These are phyloP conservation scores for Tiliqua scincoides DNA, from an alignment of 2,113 vertebrate species.

Conservation along the genomic window DNA sequence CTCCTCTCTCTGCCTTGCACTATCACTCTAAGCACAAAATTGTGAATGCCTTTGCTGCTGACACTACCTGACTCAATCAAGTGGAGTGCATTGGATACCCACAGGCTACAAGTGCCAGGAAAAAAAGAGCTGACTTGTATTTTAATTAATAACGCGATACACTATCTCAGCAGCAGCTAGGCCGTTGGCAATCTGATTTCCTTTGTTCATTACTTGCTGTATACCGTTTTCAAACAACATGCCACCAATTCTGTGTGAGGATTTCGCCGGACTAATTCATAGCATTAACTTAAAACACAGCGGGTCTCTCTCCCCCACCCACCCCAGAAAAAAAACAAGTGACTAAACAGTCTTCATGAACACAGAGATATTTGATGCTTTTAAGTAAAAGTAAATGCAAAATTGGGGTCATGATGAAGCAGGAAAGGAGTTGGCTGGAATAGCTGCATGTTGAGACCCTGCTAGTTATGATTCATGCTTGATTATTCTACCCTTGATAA, in stretches of 20 bases:
- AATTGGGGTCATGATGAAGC: accelerated
- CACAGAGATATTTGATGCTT: not conserved
- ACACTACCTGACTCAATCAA: slow-evolving; percentile 98
- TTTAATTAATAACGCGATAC: slow-evolving; percentile 98
- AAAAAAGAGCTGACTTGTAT: slow-evolving; percentile 87
- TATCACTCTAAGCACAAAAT: slow-evolving; percentile 82
- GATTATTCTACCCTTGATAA: not conserved
- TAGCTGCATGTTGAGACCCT: not conserved
- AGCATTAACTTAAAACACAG: slow-evolving; percentile 61
- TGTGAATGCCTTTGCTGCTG: slow-evolving; percentile 64
- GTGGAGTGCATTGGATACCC: slow-evolving; percentile 94
- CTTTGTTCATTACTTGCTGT: slow-evolving; percentile 87
- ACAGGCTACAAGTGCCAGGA: slow-evolving; percentile 83
- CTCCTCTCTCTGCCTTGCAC: slow-evolving; percentile 76
- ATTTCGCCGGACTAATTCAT: slow-evolving; percentile 75
- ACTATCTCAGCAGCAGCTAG: slow-evolving; percentile 86
- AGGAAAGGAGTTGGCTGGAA: not conserved
- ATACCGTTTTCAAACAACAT: slow-evolving; percentile 89
- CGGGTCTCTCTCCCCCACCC: slow-evolving; percentile 23
- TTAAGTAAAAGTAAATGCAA: not conserved
- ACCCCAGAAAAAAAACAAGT: slow-evolving; percentile 4
- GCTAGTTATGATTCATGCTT: not conserved
- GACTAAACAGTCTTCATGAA: slow-evolving; percentile 44
- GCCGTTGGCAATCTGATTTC: slow-evolving; percentile 85
- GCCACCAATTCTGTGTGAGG: slow-evolving; percentile 77